phyloP scores from a whole-genome alignment of 2,888 invertebrate genomes.

The Amphipyra berbera region DNA sequence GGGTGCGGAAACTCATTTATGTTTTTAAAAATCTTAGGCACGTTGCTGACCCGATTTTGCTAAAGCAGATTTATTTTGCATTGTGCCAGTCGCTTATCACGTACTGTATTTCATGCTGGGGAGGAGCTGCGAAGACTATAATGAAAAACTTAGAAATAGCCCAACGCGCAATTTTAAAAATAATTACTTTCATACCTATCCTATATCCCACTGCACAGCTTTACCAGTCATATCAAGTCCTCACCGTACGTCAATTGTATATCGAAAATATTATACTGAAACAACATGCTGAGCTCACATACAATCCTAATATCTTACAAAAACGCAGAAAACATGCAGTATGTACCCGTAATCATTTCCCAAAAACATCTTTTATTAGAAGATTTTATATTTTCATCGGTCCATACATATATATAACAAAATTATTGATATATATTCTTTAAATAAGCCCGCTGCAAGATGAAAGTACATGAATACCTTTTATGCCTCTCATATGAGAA shows the following conservation, averaged over 20 bases:
- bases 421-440: background rate
- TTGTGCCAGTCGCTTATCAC: constrained; percentile 3
- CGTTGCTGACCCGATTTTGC: background rate
- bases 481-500: background rate
- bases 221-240: background rate
- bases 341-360: too few species aligned
- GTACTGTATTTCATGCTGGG: constrained; percentile 2
- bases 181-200: background rate
- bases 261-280: background rate
- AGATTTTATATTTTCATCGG: background rate
- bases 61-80: background rate
- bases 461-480: background rate
- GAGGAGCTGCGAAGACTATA: constrained; percentile 1
- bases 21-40: background rate
- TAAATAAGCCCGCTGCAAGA: background rate
- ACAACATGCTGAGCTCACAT: background rate
- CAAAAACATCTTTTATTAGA: too few species aligned
- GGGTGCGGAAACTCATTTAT: constrained; percentile 1
- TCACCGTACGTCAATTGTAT: background rate
- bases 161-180: constrained; percentile 8
- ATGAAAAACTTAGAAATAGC: background rate
- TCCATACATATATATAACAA: background rate
- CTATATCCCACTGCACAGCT: background rate
- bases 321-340: too few species aligned
- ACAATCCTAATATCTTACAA: background rate